Conservation (phyloP, 2,797 vertebrate species). For the Microchirus variegatus region DNA sequence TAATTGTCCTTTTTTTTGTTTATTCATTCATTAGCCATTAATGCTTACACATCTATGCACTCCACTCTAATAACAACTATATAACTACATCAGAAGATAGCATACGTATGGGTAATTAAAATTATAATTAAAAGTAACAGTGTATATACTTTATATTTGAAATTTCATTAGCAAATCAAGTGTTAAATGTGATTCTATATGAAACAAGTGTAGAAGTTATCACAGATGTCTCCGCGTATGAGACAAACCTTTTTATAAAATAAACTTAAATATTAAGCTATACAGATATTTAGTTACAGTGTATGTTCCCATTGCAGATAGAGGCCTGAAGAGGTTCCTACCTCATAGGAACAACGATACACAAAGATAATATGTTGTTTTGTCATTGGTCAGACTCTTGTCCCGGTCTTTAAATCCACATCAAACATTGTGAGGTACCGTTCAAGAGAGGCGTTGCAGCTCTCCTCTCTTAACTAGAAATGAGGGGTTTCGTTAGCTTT, state of each 20-base stretch:
- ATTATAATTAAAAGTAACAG: conserved; percentile 33
- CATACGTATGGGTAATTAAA: conserved; percentile 20
- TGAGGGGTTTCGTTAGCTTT: conserved; percentile 4
- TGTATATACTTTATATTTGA: conserved; percentile 30
- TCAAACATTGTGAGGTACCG: conserved; percentile 45
- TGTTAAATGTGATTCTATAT: conserved; percentile 38
- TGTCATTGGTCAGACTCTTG: conserved; percentile 31
- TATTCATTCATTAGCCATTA: conserved; percentile 44
- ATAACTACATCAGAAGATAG: conserved; percentile 21
- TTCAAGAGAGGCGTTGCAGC: conserved; percentile 8
- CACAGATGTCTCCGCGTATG: conserved; percentile 60
- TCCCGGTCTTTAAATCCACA: conserved; percentile 7
- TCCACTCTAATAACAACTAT: conserved; percentile 9
- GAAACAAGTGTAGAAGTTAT: conserved; percentile 46
- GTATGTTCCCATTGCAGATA: conserved; percentile 61
- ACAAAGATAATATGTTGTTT: conserved; percentile 35
- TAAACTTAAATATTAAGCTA: conserved; percentile 79
- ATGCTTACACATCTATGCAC: conserved; percentile 16
- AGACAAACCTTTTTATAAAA: conserved; percentile 62
- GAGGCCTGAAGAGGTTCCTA: conserved; percentile 47
- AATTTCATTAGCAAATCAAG: conserved; percentile 35
- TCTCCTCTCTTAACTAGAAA: conserved; percentile 8
- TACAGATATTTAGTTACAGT: conserved; percentile 60
- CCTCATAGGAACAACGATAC: conserved; percentile 30
- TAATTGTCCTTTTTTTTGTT: conserved; percentile 12